Percentiles rank a stretch among this genome's conserved stretches.
phyloP scores from a whole-genome alignment of 1,140 invertebrate genomes.

The Cyrtorhinus lividipennis region DNA sequence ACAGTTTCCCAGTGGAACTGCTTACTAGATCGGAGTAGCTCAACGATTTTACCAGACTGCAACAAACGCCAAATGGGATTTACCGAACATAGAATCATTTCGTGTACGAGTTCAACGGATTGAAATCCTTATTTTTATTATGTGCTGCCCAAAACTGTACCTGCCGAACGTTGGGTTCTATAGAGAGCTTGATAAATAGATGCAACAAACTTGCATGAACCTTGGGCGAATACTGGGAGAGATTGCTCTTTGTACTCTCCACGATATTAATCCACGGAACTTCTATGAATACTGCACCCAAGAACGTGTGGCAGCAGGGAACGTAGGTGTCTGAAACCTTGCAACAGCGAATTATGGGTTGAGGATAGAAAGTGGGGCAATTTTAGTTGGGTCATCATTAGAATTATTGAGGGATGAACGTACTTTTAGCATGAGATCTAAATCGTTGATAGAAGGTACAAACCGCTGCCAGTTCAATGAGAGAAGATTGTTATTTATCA shows the following conservation, averaged over 20 bases:
- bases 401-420: slow-evolving; percentile 8
- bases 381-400: not conserved
- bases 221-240: slow-evolving; percentile 31
- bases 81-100: too few species aligned
- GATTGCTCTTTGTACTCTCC: slow-evolving; percentile 34
- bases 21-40: slow-evolving; percentile 45
- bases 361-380: not conserved
- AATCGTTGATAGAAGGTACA: slow-evolving; percentile 45
- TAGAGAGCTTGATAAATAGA: slow-evolving; percentile 50
- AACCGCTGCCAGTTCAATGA: slow-evolving; percentile 58
- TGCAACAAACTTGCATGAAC: slow-evolving; percentile 43
- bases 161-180: slow-evolving; percentile 52
- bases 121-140: not conserved
- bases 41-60: slow-evolving; percentile 35
- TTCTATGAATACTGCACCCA: slow-evolving; percentile 51
- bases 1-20: slow-evolving; percentile 53
- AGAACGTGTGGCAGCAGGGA: slow-evolving; percentile 53
- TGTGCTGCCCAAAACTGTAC: slow-evolving; percentile 27
- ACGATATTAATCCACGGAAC: slow-evolving; percentile 38
- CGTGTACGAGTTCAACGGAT: too few species aligned
- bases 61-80: too few species aligned
- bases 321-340: slow-evolving; percentile 27
- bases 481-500: slow-evolving; percentile 49
- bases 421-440: slow-evolving; percentile 58
- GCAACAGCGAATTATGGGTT: not conserved